These are phyloP conservation scores for Hypomesus transpacificus DNA, from an alignment of 2,113 vertebrate species.

Conservation along the genomic window DNA sequence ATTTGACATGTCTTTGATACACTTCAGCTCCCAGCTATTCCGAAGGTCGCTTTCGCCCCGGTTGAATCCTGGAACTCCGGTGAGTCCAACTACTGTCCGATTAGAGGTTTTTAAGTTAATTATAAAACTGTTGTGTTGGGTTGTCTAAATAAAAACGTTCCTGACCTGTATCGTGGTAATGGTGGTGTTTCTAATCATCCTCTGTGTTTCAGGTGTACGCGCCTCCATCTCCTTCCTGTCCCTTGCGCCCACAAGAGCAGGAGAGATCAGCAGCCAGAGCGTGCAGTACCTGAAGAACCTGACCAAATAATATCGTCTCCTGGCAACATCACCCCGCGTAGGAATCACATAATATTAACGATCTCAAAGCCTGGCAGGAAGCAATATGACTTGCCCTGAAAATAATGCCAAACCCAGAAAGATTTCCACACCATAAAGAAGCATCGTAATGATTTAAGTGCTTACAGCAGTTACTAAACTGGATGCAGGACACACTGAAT, in stretches of 20 bases:
- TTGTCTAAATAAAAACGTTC: not conserved
- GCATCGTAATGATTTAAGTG: no score
- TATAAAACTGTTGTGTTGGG: no score
- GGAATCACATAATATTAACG: no score
- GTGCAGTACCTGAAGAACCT: constrained; percentile 81
- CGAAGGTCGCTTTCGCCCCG: constrained; percentile 80
- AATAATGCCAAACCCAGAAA: no score
- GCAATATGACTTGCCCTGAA: no score
- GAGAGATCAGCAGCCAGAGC: constrained; percentile 75
- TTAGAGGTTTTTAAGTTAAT: not conserved
- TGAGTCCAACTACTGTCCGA: constrained; percentile 55
- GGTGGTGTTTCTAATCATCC: not conserved
- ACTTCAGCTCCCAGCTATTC: constrained; percentile 77
- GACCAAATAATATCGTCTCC: constrained; percentile 66
- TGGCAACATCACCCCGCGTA: not conserved
- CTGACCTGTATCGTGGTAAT: not conserved
- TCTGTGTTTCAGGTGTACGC: constrained; percentile 76
- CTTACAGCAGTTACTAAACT: no score
- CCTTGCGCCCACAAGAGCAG: constrained; percentile 75
- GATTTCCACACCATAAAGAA: no score
- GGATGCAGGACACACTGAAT: no score
- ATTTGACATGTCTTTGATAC: not conserved
- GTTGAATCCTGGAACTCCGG: constrained; percentile 86
- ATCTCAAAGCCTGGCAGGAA: no score
- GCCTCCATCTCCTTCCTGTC: constrained; percentile 79